Evolutionary conservation across 2,888 invertebrate genomes (phyloP), one percentile per base, ranked within the genome.

Genomic region (Andrena trimmerana): DNA sequence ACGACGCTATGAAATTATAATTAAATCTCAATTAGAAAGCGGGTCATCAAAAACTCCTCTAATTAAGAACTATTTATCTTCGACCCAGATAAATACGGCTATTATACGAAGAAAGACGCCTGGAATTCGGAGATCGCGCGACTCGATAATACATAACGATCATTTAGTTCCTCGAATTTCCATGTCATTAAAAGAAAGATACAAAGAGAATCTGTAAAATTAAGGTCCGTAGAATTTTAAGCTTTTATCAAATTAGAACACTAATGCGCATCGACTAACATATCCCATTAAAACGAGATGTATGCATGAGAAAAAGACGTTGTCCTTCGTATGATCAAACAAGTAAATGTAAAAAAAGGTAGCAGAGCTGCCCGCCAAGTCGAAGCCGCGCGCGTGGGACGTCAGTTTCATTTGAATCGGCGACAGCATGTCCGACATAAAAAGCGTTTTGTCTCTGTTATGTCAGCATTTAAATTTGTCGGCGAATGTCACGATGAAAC

Each of bases 381-480:
- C 4, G 10, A 29, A 54, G 3, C 8, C 10, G 8, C 33, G 50
- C 48, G 16, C 27, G 24, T 48, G 31, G 52, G n/a, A 31, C 52
- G 70, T 59, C 54, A 48, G 16, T 13, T 48, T 0, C 16, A 62
- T 73, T 80, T 10, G 13, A 52, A 66, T 60, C 4, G 8, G 3
- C 1, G 20, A 60, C 16, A 57, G 65, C 10, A 94, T 94, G 93
- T 86, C 90, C 16, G 92, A 94, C 24, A 89, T 93, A 71, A 94
- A 93, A 88, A 89, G 87, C 50, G 90, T 91, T 24, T 90, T 94
- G n/a, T 88, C 88, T n/a, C 62, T 92, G 6, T 84, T 94, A 48
- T 94, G 94, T 69, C 92, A 92, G 63, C 90, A 92, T 91, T 86
- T 94, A 50, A 92, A 90, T 80, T 84, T 88, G 36, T 88, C 93